Evolutionary conservation across 2,888 invertebrate genomes (phyloP).

Genomic region (Carcina quercana): DNA sequence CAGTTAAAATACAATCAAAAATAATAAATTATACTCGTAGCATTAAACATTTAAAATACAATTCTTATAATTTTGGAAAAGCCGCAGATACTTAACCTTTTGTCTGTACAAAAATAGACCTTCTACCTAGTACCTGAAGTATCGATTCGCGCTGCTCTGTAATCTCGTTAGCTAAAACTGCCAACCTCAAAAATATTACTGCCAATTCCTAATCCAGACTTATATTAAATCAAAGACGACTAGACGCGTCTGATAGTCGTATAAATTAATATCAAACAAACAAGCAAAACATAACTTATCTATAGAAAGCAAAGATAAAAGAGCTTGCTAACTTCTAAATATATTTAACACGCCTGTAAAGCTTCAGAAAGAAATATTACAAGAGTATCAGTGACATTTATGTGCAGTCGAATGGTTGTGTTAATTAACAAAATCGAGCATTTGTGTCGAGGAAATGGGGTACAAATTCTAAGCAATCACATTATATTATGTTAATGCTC

Average conservation of each 20-base stretch:
- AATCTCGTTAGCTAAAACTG: no score
- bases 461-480: conserved; percentile 43
- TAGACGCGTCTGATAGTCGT: not conserved
- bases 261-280: conserved; percentile 9
- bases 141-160: no score
- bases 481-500: conserved; percentile 36
- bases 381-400: conserved; percentile 59
- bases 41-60: no score
- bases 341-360: conserved; percentile 37
- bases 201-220: no score
- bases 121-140: no score
- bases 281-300: conserved; percentile 3
- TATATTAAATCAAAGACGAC: no score
- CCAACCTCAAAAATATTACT: no score
- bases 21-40: no score
- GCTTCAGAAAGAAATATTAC: conserved; percentile 47
- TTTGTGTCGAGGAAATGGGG: conserved; percentile 39
- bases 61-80: no score
- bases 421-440: conserved; percentile 58
- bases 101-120: no score
- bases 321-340: conserved; percentile 35
- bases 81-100: no score
- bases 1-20: no score
- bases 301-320: conserved; percentile 12
- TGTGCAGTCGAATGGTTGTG: conserved; percentile 43